Conservation (phyloP, 2,888 invertebrate species). For the Ormyrus thymus region DNA sequence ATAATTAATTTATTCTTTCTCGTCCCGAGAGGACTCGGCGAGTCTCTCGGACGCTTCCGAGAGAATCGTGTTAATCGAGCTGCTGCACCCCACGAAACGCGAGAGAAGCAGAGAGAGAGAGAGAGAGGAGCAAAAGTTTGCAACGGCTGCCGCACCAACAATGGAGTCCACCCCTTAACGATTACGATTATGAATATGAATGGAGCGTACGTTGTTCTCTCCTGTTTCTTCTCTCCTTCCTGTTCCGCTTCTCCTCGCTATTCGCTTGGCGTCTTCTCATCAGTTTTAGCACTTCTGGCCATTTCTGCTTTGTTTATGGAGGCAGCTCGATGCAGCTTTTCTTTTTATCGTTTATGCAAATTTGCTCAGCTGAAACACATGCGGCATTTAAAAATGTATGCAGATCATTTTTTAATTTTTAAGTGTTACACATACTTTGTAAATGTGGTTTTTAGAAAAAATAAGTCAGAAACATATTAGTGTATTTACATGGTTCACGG, state of each 20-base stretch:
- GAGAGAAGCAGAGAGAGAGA: constrained; percentile 22
- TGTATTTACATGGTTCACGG: no score
- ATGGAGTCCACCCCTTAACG: constrained; percentile 57
- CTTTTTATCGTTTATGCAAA: not conserved
- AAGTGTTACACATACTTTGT: no score
- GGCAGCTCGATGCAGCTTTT: no score
- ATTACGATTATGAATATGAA: constrained; percentile 61
- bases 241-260: constrained; percentile 42
- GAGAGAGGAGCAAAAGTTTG: constrained; percentile 52
- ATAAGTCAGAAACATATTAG: no score
- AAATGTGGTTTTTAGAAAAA: no score
- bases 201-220: constrained; percentile 45
- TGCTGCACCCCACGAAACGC: constrained; percentile 21
- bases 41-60: constrained; percentile 56
- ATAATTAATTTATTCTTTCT: constrained; percentile 55
- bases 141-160: constrained; percentile 56
- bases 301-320: constrained; percentile 12
- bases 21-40: constrained; percentile 43
- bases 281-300: constrained; percentile 19
- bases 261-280: constrained; percentile 37
- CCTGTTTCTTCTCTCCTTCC: constrained; percentile 39
- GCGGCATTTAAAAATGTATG: no score
- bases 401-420: no score
- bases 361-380: no score
- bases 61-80: constrained; percentile 57